These are phyloP conservation scores for Lordiphosa fenestrarum DNA, from an alignment of 2,888 invertebrate genomes.

Conservation along the genomic window DNA sequence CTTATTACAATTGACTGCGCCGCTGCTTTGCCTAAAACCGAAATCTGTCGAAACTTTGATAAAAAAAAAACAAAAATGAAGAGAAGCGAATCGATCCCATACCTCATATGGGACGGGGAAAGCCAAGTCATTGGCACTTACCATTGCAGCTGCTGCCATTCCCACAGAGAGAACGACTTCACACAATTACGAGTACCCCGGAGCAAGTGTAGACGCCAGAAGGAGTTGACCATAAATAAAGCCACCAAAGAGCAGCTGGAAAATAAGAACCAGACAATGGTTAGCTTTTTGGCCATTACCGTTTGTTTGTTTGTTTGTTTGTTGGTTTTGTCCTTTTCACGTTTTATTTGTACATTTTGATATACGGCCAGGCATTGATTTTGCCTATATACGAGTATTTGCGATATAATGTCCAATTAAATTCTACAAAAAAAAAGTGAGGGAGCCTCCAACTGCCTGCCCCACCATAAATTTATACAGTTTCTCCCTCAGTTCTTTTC, in stretches of 20 bases:
- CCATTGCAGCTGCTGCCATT: too few relatives aligned
- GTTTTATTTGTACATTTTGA: slow-evolving; percentile 55
- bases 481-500: slow-evolving; percentile 30
- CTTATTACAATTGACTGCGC: slow-evolving; percentile 66
- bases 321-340: slow-evolving; percentile 17
- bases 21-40: slow-evolving; percentile 21
- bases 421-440: slow-evolving; percentile 53
- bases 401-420: slow-evolving; percentile 73
- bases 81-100: too few relatives aligned
- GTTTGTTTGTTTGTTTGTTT: slow-evolving; percentile 15
- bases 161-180: too few relatives aligned
- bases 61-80: slow-evolving; percentile 6
- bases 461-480: slow-evolving; percentile 67
- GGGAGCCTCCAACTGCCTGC: slow-evolving; percentile 15
- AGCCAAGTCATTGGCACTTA: too few relatives aligned
- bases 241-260: slow-evolving; percentile 26
- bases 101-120: too few relatives aligned
- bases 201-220: too few relatives aligned
- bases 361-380: slow-evolving; percentile 72
- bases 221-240: slow-evolving; percentile 63
- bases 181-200: too few relatives aligned
- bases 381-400: slow-evolving; percentile 63
- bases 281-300: slow-evolving; percentile 39
- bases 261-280: slow-evolving; percentile 31
- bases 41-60: slow-evolving; percentile 22